Conservation (phyloP, 2,888 invertebrate species). For the Scrobipalpa costella region DNA sequence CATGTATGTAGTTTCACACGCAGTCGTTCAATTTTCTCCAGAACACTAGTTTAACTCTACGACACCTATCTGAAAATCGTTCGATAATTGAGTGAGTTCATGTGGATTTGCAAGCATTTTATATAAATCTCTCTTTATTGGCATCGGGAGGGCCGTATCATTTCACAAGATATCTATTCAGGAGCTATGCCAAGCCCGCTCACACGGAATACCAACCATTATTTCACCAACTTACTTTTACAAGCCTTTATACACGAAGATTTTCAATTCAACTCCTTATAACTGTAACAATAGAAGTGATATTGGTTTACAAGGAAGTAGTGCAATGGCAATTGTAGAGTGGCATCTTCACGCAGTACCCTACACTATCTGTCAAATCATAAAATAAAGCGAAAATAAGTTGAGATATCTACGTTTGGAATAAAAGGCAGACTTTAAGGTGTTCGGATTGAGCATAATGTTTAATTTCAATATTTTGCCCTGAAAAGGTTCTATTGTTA, state of each 20-base stretch:
- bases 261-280: slow-evolving; percentile 32
- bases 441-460: slow-evolving; percentile 1
- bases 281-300: slow-evolving; percentile 31
- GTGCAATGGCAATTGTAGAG: slow-evolving; percentile 4
- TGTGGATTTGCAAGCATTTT: slow-evolving; percentile 57
- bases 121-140: slow-evolving; percentile 75
- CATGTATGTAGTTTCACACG: too few relatives aligned
- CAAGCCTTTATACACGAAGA: not conserved
- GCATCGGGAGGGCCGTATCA: slow-evolving; percentile 72
- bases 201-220: slow-evolving; percentile 62
- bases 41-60: too few relatives aligned
- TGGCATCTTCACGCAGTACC: slow-evolving; percentile 51
- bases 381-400: slow-evolving; percentile 66
- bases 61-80: slow-evolving; percentile 22
- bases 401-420: slow-evolving; percentile 52
- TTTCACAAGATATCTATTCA: slow-evolving; percentile 75
- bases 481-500: too few relatives aligned
- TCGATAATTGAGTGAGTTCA: slow-evolving; percentile 32
- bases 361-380: slow-evolving; percentile 66
- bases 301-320: slow-evolving; percentile 9
- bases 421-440: slow-evolving; percentile 35
- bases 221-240: slow-evolving; percentile 33
- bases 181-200: slow-evolving; percentile 67
- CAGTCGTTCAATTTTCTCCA: too few relatives aligned
- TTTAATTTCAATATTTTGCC: not conserved